A percentile compares a stretch with the other conserved stretches of the same genome.
Conservation (phyloP, 2,113 vertebrate species). For the Tenrec ecaudatus region DNA sequence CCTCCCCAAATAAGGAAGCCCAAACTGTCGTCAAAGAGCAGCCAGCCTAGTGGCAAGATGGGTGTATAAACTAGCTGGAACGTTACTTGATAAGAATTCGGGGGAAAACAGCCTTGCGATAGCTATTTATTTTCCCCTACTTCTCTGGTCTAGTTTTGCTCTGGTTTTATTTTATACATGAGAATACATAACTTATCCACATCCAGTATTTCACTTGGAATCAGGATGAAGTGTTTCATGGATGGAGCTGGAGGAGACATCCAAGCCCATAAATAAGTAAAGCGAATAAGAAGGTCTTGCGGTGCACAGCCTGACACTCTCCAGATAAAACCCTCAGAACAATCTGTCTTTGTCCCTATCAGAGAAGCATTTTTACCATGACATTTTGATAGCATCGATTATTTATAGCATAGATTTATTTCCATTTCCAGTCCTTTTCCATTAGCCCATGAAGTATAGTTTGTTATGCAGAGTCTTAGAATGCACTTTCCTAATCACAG, state of each 20-base stretch:
- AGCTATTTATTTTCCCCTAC: background rate
- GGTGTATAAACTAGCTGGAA: background rate
- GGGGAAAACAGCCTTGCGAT: background rate
- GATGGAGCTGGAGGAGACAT: background rate
- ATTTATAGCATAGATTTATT: conserved; percentile 69
- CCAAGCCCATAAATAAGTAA: conserved; percentile 55
- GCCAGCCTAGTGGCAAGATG: background rate
- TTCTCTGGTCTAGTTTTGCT: background rate
- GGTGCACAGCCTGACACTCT: conserved; percentile 3
- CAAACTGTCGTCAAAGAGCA: background rate
- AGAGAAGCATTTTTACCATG: conserved; percentile 40
- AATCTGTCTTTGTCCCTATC: conserved; percentile 51
- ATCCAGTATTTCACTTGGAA: background rate
- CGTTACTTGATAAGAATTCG: background rate
- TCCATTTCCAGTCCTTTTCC: conserved; percentile 62
- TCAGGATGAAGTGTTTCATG: background rate
- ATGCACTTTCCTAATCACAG: conserved; percentile 44
- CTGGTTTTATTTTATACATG: background rate
- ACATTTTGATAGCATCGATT: conserved; percentile 74
- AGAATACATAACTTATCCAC: background rate
- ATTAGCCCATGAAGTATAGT: conserved; percentile 62
- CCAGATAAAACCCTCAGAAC: conserved; percentile 51
- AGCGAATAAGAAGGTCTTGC: conserved; percentile 50
- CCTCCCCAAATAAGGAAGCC: background rate
- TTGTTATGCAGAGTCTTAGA: conserved; percentile 66